Evolutionary conservation across 2,797 vertebrate species (phyloP).

Genomic region (Anguilla marmorata): DNA sequence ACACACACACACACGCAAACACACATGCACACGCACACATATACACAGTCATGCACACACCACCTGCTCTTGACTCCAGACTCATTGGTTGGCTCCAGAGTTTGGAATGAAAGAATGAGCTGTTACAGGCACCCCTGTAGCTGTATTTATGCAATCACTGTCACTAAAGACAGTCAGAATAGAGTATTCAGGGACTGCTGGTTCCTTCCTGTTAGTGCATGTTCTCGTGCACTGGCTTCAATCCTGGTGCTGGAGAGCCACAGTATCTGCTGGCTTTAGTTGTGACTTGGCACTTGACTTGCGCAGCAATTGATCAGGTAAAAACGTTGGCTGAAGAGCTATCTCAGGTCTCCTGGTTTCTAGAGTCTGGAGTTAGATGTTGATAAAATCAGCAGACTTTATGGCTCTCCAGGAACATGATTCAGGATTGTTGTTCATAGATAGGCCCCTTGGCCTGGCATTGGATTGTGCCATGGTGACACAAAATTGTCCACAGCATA

Average conservation of each 20-base stretch:
- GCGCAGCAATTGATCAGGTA: neutral
- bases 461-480: neutral
- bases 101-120: neutral
- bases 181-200: neutral
- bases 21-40: constrained; percentile 3
- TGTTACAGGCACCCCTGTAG: neutral
- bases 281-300: neutral
- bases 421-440: neutral
- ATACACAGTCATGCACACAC: neutral
- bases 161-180: neutral
- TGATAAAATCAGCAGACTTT: neutral
- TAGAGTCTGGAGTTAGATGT: neutral
- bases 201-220: neutral
- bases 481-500: too few species aligned
- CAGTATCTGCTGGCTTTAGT: neutral
- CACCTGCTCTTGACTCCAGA: neutral
- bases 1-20: neutral
- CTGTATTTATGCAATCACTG: neutral
- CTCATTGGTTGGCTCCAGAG: neutral
- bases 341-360: neutral
- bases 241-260: neutral
- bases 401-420: neutral
- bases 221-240: neutral
- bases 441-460: neutral
- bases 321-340: neutral